phyloP scores from a whole-genome alignment of 2,888 invertebrate species.

The Polydrusus tereticollis region DNA sequence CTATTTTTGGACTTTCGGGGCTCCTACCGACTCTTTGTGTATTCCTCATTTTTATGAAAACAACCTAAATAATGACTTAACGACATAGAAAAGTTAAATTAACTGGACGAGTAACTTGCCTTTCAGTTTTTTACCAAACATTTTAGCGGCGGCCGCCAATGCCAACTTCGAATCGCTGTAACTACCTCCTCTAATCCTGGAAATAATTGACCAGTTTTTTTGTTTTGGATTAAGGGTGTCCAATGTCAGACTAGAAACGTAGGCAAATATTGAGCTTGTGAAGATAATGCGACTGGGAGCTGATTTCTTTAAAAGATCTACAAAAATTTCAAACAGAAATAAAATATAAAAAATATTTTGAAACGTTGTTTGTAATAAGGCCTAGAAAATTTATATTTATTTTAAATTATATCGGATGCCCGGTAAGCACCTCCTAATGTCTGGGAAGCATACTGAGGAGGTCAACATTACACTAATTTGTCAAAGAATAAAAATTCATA shows the following conservation, averaged over 20 bases:
- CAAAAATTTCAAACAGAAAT: neutral
- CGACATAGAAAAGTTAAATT: neutral
- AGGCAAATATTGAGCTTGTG: conserved; percentile 33
- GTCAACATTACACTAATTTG: too few relatives aligned
- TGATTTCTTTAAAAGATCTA: conserved; percentile 48
- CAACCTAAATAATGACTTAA: too few relatives aligned
- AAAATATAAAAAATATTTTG: neutral
- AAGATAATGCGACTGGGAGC: conserved; percentile 45
- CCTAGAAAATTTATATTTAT: too few relatives aligned
- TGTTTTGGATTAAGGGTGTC: conserved; percentile 20
- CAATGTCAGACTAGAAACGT: conserved; percentile 13
- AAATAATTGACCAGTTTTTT: neutral
- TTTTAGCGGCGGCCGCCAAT: conserved; percentile 61
- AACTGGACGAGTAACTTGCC: too few relatives aligned
- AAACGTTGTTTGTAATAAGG: neutral
- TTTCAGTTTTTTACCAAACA: conserved; percentile 52
- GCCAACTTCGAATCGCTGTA: conserved; percentile 63
- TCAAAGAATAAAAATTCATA: too few relatives aligned
- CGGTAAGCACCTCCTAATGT: too few relatives aligned
- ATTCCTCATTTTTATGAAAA: too few relatives aligned
- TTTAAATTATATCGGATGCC: too few relatives aligned
- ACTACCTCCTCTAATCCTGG: conserved; percentile 35
- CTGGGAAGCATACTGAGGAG: too few relatives aligned
- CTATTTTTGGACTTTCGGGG: too few relatives aligned
- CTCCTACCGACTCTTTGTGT: too few relatives aligned